Evolutionary conservation across 2,888 invertebrate genomes (phyloP).

Genomic region (Hypselothyrea guttata): DNA sequence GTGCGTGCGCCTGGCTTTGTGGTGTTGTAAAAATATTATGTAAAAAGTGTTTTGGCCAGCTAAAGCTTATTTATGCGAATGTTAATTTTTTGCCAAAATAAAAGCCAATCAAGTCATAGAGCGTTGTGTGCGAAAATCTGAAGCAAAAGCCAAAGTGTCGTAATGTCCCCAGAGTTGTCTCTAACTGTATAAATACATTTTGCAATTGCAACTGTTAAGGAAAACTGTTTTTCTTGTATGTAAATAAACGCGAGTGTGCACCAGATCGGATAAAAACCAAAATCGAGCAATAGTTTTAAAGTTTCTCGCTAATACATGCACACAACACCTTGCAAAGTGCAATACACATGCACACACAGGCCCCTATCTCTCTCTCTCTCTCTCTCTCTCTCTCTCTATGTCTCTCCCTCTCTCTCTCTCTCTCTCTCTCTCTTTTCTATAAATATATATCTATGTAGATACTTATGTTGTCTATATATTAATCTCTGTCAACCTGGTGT

Average conservation of each 20-base stretch:
- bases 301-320: conserved; percentile 54
- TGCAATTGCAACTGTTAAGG: no score
- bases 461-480: no score
- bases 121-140: conserved; percentile 20
- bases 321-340: conserved; percentile 35
- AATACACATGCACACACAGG: conserved; percentile 29
- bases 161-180: conserved; percentile 25
- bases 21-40: conserved; percentile 60
- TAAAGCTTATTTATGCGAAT: conserved; percentile 28
- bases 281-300: conserved; percentile 18
- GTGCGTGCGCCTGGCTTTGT: no score
- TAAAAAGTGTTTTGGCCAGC: conserved; percentile 47
- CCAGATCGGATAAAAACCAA: conserved; percentile 8
- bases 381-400: no score
- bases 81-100: conserved; percentile 19
- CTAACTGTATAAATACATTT: not conserved
- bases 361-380: no score
- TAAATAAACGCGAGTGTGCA: conserved; percentile 12
- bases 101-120: conserved; percentile 10
- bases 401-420: no score
- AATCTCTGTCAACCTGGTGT: no score
- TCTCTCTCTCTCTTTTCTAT: no score
- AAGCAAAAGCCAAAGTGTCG: conserved; percentile 40
- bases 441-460: no score
- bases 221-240: not conserved